Evolutionary conservation across 2,113 vertebrate genomes (phyloP), one percentile per base, ranked within the genome.

Genomic region (Bos javanicus): DNA sequence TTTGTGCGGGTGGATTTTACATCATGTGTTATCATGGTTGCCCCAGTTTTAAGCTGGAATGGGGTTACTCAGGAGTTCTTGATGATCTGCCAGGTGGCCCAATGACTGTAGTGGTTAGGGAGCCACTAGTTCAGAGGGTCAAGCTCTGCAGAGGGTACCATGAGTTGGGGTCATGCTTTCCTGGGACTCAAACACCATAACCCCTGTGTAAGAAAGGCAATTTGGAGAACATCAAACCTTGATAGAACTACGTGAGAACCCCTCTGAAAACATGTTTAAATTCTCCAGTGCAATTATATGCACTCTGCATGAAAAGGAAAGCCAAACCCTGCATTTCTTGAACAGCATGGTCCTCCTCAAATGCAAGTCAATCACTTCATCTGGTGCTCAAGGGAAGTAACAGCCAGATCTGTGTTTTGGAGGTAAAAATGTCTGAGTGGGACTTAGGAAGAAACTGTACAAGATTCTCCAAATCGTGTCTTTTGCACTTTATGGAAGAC

Each of bases 361-460:
- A 91, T 71, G 36, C 21, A 59, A 92, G 86, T 33, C 1, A 3
- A 59, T 60, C 78, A 83, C 83, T 97, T 97, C 36, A 33, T 28
- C 54, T 36, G 26, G 46, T 60, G 4, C 59, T 93, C n/a, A 2
- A 90, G 11, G 10, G 26, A 97, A 92, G 74, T 85, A 95, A 74
- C 30, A 50, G 74, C 48, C 74, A 82, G 25, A 82, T 86, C 39
- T 1, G 1, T 82, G 59, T 86, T 97, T 59, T 0, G 0, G 52
- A 88, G 85, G 95, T 84, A 85, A 96, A 93, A 78, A 43, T 83
- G 33, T 91, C 43, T 83, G 82, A 95, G 62, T 83, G 36, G 43
- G 56, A 48, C 23, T 85, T 54, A 57, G 33, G 60, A 84, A 87
- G 54, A 95, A 78, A 94, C 25, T 48, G 78, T 82, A 54, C 43